Conservation (phyloP, 2,113 vertebrate genomes). For the Calyptomena viridis region DNA sequence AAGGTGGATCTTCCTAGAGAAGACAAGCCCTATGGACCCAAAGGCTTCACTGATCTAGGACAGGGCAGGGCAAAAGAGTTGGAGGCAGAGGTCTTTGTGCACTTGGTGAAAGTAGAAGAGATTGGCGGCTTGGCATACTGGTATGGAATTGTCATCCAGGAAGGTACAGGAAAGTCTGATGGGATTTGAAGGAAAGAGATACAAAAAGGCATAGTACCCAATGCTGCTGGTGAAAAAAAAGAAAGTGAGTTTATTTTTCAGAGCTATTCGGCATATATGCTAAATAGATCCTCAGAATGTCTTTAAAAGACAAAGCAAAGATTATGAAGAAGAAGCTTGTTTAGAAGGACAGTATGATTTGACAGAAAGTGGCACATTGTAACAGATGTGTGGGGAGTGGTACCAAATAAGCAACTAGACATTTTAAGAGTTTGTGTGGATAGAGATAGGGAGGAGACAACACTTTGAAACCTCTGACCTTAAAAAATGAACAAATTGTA, state of each 20-base stretch:
- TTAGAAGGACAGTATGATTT: neutral
- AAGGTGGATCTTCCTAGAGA: neutral
- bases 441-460: neutral
- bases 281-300: neutral
- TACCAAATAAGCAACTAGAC: neutral
- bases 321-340: neutral
- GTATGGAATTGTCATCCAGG: neutral
- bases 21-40: neutral
- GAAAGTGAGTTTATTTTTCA: neutral
- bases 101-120: neutral
- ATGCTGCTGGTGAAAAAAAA: neutral
- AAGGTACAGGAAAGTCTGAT: neutral
- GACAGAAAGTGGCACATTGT: neutral
- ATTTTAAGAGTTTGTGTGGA: neutral
- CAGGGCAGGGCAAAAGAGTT: neutral
- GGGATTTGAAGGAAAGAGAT: neutral
- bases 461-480: neutral
- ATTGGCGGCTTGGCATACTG: neutral
- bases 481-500: neutral
- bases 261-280: neutral
- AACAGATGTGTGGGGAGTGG: rapidly evolving
- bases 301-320: neutral
- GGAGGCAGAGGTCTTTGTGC: neutral
- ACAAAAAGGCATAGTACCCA: neutral
- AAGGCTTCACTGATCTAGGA: neutral